These are phyloP conservation scores for Colistium nudipinnis DNA, from an alignment of 2,113 vertebrate genomes.

Conservation along the genomic window DNA sequence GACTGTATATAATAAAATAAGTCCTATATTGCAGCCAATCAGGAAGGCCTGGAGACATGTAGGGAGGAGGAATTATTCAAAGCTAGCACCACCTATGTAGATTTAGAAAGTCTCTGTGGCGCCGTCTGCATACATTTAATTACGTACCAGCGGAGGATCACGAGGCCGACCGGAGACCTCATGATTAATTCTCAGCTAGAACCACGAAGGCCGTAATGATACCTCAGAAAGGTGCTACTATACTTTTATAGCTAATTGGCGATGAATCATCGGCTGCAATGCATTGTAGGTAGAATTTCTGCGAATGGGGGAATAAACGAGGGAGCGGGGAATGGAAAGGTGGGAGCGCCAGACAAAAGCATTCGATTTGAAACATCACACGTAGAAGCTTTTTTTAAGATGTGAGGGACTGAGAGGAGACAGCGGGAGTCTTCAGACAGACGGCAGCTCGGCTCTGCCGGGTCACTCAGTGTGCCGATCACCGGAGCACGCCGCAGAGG, in stretches of 20 bases:
- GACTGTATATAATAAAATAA: not conserved
- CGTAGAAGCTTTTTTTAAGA: slow-evolving; percentile 29
- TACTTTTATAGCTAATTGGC: slow-evolving; percentile 39
- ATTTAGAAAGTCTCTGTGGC: slow-evolving; percentile 30
- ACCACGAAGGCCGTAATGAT: slow-evolving; percentile 18
- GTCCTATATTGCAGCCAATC: not conserved
- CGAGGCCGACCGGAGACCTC: slow-evolving; percentile 20
- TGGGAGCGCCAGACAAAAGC: slow-evolving; percentile 2
- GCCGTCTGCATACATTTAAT: slow-evolving; percentile 40
- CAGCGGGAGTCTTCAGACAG: slow-evolving; percentile 50
- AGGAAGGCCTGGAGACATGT: slow-evolving; percentile 26
- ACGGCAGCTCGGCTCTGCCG: slow-evolving; percentile 54
- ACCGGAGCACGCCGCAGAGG: slow-evolving; percentile 43
- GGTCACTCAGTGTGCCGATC: slow-evolving; percentile 58
- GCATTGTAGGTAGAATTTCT: slow-evolving; percentile 25
- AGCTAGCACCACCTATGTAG: slow-evolving; percentile 19
- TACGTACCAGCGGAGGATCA: slow-evolving; percentile 23
- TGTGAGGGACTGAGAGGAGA: slow-evolving; percentile 36
- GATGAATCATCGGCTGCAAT: slow-evolving; percentile 29
- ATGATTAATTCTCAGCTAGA: slow-evolving; percentile 33
- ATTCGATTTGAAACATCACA: slow-evolving; percentile 31
- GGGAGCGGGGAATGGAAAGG: slow-evolving; percentile 1
- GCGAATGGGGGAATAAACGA: slow-evolving; percentile 21
- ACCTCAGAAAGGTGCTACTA: slow-evolving; percentile 24
- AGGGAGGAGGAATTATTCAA: slow-evolving; percentile 14